Conservation (phyloP, 2,113 vertebrate species). For the Bombycilla garrulus region DNA sequence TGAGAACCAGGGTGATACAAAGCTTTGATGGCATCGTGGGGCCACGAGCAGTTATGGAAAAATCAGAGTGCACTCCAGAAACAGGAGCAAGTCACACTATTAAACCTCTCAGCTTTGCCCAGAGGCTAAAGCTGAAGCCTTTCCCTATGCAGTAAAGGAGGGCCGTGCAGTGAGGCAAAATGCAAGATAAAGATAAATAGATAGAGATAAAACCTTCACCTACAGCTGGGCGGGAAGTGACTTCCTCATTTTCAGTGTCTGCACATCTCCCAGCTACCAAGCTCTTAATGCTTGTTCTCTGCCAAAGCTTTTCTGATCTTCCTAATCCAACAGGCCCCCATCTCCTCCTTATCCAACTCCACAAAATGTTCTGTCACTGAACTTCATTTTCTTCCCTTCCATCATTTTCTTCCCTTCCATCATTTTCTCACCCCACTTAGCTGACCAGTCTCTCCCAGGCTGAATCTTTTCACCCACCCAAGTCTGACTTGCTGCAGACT, state of each 20-base stretch:
- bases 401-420: neutral
- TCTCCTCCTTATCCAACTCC: neutral
- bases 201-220: neutral
- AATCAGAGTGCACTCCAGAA: neutral
- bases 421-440: neutral
- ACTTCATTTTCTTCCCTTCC: no score
- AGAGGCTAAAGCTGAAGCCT: neutral
- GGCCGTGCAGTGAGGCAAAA: neutral
- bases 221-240: neutral
- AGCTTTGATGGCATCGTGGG: neutral
- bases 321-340: neutral
- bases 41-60: neutral
- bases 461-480: neutral
- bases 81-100: neutral
- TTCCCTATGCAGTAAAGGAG: neutral
- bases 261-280: neutral
- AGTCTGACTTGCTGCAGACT: neutral
- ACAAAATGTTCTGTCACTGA: neutral
- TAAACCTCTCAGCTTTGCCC: neutral
- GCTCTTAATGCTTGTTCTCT: neutral
- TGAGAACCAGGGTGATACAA: neutral
- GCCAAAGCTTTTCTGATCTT: neutral
- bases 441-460: neutral
- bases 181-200: neutral
- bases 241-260: neutral